These are phyloP conservation scores for Byasa hedistus DNA, from an alignment of 2,888 invertebrate genomes.

Conservation along the genomic window DNA sequence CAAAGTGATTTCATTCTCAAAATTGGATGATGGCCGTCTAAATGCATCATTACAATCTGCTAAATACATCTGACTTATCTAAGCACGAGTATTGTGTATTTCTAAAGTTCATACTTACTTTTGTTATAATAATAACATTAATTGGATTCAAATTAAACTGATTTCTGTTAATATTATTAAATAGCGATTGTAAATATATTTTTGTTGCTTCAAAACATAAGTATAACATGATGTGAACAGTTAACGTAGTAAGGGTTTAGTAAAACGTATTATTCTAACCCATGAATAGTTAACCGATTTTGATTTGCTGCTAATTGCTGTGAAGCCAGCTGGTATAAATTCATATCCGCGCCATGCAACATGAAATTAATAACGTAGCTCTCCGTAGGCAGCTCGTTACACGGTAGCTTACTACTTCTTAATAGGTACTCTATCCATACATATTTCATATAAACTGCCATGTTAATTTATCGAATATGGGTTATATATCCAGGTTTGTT, in stretches of 20 bases:
- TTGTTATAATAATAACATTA: not conserved
- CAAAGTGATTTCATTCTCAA: constrained; percentile 8
- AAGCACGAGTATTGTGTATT: not conserved
- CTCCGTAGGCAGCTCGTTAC: constrained; percentile 34
- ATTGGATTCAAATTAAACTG: no score
- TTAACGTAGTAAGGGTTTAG: not conserved
- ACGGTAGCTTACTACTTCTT: constrained; percentile 31
- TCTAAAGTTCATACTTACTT: not conserved
- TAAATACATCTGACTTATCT: not conserved
- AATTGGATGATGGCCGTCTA: constrained; percentile 8
- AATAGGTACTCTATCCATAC: constrained; percentile 27
- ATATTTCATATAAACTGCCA: not conserved
- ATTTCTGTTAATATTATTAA: no score
- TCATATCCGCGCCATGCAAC: constrained; percentile 46
- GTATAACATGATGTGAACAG: not conserved
- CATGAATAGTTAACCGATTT: constrained; percentile 23
- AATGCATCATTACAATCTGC: not conserved
- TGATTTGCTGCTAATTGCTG: constrained; percentile 49
- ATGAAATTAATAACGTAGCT: constrained; percentile 41
- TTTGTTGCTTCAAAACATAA: not conserved
- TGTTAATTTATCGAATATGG: not conserved
- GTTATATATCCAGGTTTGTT: not conserved
- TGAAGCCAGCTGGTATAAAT: constrained; percentile 49
- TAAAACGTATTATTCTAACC: constrained; percentile 1
- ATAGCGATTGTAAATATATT: no score